These are phyloP conservation scores for Neoseiulus cucumeris DNA, from an alignment of 1,140 invertebrate genomes.

Conservation along the genomic window DNA sequence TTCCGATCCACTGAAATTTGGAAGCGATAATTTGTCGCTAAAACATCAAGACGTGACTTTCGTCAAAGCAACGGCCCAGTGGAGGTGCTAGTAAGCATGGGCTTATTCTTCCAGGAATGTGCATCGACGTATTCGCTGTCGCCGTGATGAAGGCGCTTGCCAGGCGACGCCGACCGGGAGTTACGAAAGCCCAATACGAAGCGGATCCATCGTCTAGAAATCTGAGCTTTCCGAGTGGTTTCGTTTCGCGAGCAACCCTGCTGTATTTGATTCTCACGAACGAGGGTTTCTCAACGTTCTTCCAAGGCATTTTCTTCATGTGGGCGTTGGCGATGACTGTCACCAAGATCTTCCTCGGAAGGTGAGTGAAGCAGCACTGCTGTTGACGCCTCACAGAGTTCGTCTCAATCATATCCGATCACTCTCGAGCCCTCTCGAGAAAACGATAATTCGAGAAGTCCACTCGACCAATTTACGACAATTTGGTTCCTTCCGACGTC, in stretches of 20 bases:
- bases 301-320: not conserved
- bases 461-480: not conserved
- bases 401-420: no score
- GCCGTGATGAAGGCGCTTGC: not conserved
- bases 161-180: not conserved
- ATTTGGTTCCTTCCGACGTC: not conserved
- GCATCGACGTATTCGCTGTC: not conserved
- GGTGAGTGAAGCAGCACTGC: not conserved
- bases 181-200: not conserved
- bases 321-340: not conserved
- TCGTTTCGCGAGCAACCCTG: conserved; percentile 1
- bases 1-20: no score
- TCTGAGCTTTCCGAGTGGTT: not conserved
- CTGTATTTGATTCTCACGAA: not conserved
- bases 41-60: not conserved
- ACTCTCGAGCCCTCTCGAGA: no score
- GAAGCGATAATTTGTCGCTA: no score
- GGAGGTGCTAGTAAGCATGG: not conserved
- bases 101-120: not conserved
- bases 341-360: not conserved
- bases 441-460: no score
- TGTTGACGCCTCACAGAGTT: no score
- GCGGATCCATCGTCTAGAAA: not conserved
- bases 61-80: not conserved
- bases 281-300: not conserved